Conservation (phyloP, 2,888 invertebrate genomes). For the Cephus spinipes region DNA sequence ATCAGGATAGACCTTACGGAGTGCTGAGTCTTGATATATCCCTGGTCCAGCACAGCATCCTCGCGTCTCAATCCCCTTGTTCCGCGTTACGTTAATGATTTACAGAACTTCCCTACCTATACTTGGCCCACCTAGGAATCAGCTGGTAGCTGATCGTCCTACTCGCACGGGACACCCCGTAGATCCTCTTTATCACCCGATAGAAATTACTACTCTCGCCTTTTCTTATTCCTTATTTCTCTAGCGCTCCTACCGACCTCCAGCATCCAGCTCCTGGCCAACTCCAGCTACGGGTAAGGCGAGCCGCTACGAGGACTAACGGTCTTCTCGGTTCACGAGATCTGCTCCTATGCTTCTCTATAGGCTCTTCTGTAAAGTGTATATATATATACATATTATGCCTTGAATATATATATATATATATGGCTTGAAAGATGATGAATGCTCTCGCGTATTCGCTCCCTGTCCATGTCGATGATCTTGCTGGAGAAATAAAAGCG, state of each 20-base stretch:
- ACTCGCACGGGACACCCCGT: background rate
- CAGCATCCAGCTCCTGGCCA: background rate
- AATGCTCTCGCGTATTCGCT: constrained; percentile 32
- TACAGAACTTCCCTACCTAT: too few species aligned
- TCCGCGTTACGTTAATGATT: background rate
- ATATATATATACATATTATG: too few species aligned
- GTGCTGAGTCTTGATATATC: background rate
- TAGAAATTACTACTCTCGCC: background rate
- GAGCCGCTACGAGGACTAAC: background rate
- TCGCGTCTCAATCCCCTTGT: constrained; percentile 18
- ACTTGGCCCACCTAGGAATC: background rate
- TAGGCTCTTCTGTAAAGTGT: background rate
- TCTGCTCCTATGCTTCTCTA: background rate
- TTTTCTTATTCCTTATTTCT: constrained; percentile 3
- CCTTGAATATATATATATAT: background rate
- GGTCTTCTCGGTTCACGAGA: background rate
- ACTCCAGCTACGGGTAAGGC: background rate
- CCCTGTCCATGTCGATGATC: background rate
- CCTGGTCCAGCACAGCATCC: constrained; percentile 10
- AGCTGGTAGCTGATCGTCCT: background rate
- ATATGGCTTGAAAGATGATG: constrained; percentile 26
- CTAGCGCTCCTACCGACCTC: background rate
- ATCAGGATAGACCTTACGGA: background rate
- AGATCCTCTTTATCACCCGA: background rate
- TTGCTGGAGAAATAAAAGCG: background rate